These are phyloP conservation scores for Sphaerophoria taeniata DNA, from an alignment of 2,888 invertebrate species.

Conservation along the genomic window DNA sequence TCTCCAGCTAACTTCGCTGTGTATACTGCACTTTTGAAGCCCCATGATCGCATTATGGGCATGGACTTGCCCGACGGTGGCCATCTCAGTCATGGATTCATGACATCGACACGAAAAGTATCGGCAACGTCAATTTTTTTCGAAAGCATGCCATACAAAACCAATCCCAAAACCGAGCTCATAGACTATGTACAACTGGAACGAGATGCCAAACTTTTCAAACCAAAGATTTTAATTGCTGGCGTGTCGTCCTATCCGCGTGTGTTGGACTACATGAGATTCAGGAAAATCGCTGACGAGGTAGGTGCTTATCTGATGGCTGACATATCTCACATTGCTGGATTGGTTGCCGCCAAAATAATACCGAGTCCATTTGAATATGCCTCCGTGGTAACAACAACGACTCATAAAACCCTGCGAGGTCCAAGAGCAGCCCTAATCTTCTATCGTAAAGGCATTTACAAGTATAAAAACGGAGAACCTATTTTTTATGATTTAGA, in stretches of 20 bases:
- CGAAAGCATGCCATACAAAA: slow-evolving; percentile 99
- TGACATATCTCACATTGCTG: slow-evolving; percentile 98
- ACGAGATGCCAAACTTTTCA: slow-evolving; percentile 92
- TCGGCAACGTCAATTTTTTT: slow-evolving; percentile 99
- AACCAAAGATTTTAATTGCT: slow-evolving; percentile 96
- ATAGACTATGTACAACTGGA: slow-evolving; percentile 96
- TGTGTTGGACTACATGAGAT: slow-evolving; percentile 94
- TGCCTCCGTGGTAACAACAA: slow-evolving; percentile 96
- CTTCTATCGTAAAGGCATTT: slow-evolving; percentile 95
- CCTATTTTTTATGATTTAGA: slow-evolving; percentile 94
- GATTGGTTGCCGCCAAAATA: slow-evolving; percentile 94
- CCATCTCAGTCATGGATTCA: slow-evolving; percentile 96
- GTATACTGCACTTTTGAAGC: slow-evolving; percentile 94
- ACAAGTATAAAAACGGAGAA: slow-evolving; percentile 91
- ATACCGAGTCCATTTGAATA: slow-evolving; percentile 95
- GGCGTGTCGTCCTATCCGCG: slow-evolving; percentile 97
- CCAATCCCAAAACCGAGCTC: slow-evolving; percentile 90
- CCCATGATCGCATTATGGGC: slow-evolving; percentile 98
- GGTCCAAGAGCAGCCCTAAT: slow-evolving; percentile 95
- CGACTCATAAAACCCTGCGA: slow-evolving; percentile 96
- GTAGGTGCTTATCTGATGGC: slow-evolving; percentile 94
- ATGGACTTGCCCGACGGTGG: slow-evolving; percentile 98
- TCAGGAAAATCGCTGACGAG: slow-evolving; percentile 92
- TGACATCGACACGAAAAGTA: slow-evolving; percentile 94
- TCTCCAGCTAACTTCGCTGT: slow-evolving; percentile 99